phyloP scores from a whole-genome alignment of 2,888 invertebrate species.

The Athetis lepigone region DNA sequence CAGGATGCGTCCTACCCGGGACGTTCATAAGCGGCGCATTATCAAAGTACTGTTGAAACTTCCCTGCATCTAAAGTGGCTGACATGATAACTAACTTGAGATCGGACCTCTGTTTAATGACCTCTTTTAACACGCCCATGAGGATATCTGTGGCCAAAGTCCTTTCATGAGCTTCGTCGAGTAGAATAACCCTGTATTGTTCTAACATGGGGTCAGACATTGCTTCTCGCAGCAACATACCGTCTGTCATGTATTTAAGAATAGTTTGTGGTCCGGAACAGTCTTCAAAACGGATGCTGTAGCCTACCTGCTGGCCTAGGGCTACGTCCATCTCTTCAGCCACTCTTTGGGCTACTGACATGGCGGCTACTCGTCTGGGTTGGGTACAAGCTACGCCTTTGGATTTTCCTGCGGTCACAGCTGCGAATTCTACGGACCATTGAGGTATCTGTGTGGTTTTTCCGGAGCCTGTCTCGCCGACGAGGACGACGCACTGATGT shows the following conservation, averaged over 20 bases:
- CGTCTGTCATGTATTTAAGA: slow-evolving; percentile 99
- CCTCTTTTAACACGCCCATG: slow-evolving; percentile 99
- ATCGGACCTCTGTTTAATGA: slow-evolving; percentile 97
- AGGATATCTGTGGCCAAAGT: slow-evolving; percentile 99
- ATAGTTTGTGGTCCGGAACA: slow-evolving; percentile 98
- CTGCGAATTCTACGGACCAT: slow-evolving; percentile 87
- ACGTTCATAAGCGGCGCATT: slow-evolving; percentile 99
- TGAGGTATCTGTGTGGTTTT: slow-evolving; percentile 99
- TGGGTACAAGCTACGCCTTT: slow-evolving; percentile 97
- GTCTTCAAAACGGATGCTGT: slow-evolving; percentile 99
- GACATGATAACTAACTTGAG: slow-evolving; percentile 99
- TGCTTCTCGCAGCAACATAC: slow-evolving; percentile 99
- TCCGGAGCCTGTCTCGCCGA: slow-evolving; percentile 99
- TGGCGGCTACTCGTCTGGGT: slow-evolving; percentile 99
- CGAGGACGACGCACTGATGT: slow-evolving; percentile 98
- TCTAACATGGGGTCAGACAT: slow-evolving; percentile 99
- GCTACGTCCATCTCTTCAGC: slow-evolving; percentile 99
- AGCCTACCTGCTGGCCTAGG: slow-evolving; percentile 91
- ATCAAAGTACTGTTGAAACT: slow-evolving; percentile 99
- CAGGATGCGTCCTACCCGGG: slow-evolving; percentile 92
- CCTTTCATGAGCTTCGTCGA: slow-evolving; percentile 99
- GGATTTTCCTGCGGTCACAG: slow-evolving; percentile 79
- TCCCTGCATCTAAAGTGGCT: slow-evolving; percentile 99
- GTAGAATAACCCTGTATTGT: slow-evolving; percentile 97
- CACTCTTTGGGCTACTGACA: slow-evolving; percentile 99